phyloP scores from a whole-genome alignment of 2,888 invertebrate genomes.

The Toxonevra muliebris region DNA sequence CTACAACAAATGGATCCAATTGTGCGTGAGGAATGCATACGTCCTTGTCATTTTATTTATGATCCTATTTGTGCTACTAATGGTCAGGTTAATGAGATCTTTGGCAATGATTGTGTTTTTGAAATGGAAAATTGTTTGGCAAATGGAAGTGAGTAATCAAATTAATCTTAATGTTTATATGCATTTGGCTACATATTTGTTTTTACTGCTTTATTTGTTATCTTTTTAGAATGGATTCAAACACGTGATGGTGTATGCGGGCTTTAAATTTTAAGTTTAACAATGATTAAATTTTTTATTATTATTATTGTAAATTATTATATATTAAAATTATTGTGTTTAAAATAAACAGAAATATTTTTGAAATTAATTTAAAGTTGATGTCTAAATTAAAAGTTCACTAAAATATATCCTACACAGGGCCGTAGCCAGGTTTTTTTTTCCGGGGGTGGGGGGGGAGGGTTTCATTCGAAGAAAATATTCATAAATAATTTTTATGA shows the following conservation, averaged over 20 bases:
- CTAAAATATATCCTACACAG: too few relatives aligned
- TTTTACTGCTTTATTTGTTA: conserved; percentile 14
- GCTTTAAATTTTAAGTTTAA: conserved; percentile 33
- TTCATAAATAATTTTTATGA: too few relatives aligned
- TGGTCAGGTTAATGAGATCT: conserved; percentile 41
- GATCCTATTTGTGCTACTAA: conserved; percentile 48
- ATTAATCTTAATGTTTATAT: not conserved
- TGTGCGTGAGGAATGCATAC: conserved; percentile 43
- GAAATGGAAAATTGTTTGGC: conserved; percentile 49
- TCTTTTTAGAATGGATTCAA: conserved; percentile 42
- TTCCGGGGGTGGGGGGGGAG: too few relatives aligned
- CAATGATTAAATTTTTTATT: not conserved
- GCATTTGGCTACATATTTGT: conserved; percentile 1
- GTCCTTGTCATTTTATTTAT: conserved; percentile 48
- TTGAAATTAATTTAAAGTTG: too few relatives aligned
- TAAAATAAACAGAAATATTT: too few relatives aligned
- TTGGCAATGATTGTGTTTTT: conserved; percentile 48
- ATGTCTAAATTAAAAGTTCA: too few relatives aligned
- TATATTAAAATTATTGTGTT: too few relatives aligned
- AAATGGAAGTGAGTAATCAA: conserved; percentile 41
- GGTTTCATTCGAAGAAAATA: too few relatives aligned
- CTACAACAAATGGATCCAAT: conserved; percentile 44
- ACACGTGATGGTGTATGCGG: conserved; percentile 44
- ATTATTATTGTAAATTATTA: too few relatives aligned
- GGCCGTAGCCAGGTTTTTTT: too few relatives aligned